Percentiles rank a stretch among this genome's conserved stretches.
These are phyloP conservation scores for Schizothorax lantsangensis DNA, from an alignment of 2,797 vertebrate species.

Conservation along the genomic window DNA sequence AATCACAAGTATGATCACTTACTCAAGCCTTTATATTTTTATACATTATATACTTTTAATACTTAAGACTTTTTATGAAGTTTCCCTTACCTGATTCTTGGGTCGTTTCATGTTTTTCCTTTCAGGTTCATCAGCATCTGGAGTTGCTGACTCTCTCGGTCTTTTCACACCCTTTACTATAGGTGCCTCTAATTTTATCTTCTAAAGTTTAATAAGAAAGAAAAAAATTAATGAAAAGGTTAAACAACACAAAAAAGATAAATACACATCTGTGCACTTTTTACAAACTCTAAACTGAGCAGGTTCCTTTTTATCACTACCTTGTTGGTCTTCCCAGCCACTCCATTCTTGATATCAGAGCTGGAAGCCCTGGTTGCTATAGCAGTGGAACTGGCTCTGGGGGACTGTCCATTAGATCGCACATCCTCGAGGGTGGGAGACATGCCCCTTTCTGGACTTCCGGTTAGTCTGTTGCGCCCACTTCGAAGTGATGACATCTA, in stretches of 20 bases:
- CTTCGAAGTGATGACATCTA: slow-evolving; percentile 96
- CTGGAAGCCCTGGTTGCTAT: slow-evolving; percentile 90
- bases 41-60: too few relatives aligned
- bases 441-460: slow-evolving; percentile 84
- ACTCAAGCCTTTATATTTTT: neutral
- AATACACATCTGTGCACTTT: neutral
- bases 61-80: neutral
- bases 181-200: slow-evolving; percentile 89
- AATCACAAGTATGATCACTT: neutral
- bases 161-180: slow-evolving; percentile 94
- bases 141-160: slow-evolving; percentile 86
- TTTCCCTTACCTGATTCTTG: slow-evolving; percentile 88
- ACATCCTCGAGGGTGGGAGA: slow-evolving; percentile 91
- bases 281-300: slow-evolving; percentile 7
- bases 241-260: neutral
- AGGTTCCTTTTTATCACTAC: slow-evolving; percentile 67
- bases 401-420: slow-evolving; percentile 86
- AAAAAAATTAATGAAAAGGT: neutral
- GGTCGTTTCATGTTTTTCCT: slow-evolving; percentile 88
- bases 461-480: slow-evolving; percentile 94
- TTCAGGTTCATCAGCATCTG: slow-evolving; percentile 87
- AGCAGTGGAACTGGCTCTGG: slow-evolving; percentile 85
- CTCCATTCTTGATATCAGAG: slow-evolving; percentile 90
- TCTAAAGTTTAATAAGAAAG: slow-evolving; percentile 74
- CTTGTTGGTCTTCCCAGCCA: slow-evolving; percentile 89